A percentile compares a stretch with the other conserved stretches of the same genome.
Evolutionary conservation across 2,888 invertebrate genomes (phyloP).

Genomic region (Nycteola revayana): DNA sequence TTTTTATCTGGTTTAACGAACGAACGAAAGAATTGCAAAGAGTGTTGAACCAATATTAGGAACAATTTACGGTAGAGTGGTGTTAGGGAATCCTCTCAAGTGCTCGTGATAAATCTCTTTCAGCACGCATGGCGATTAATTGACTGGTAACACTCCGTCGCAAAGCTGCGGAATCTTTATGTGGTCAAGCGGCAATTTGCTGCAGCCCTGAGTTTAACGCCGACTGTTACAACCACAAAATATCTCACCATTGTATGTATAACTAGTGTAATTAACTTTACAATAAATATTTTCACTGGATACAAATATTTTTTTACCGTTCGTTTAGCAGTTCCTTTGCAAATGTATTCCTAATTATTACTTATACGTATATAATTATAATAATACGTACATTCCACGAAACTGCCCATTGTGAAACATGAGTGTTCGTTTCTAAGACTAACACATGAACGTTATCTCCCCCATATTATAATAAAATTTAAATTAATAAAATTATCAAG

Average conservation of each 20-base stretch:
- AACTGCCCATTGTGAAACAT: conserved; percentile 38
- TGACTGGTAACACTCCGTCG: conserved; percentile 44
- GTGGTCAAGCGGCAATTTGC: conserved; percentile 55
- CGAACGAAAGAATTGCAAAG: conserved; percentile 22
- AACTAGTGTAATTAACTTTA: not conserved
- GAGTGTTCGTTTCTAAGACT: conserved; percentile 27
- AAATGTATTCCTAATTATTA: not conserved
- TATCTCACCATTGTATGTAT: conserved; percentile 4
- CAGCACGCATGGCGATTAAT: conserved; percentile 71
- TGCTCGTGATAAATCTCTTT: conserved; percentile 66
- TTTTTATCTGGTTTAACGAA: too few relatives aligned
- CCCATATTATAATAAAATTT: conserved; percentile 40
- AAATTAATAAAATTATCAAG: conserved; percentile 40
- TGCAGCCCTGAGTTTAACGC: conserved; percentile 39
- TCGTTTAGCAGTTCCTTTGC: conserved; percentile 5
- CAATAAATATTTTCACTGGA: not conserved
- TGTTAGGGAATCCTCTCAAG: conserved; percentile 58
- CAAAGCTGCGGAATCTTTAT: conserved; percentile 42
- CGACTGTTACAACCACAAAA: conserved; percentile 29
- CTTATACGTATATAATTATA: not conserved
- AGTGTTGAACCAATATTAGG: conserved; percentile 27
- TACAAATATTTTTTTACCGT: conserved; percentile 4
- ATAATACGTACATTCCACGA: conserved; percentile 20
- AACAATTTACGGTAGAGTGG: conserved; percentile 18
- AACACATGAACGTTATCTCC: conserved; percentile 34